Evolutionary conservation across 92 coral and sea anemone species (phyloP).

Genomic region (Muricea muricata): DNA sequence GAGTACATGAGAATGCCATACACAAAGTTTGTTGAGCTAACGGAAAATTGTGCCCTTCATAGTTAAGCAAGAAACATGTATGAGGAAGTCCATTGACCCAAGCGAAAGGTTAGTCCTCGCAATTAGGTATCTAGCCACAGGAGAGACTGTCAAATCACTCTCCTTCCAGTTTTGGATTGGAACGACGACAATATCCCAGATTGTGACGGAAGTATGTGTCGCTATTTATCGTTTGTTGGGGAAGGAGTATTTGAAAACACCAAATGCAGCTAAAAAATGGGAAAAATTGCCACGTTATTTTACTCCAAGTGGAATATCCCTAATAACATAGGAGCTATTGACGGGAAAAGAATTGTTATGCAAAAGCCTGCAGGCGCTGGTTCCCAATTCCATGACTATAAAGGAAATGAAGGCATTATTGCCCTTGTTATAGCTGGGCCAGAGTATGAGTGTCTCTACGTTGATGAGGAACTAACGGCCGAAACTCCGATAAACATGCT

Average conservation of each 20-base stretch:
- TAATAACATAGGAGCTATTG: no score
- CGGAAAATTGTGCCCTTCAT: slow-evolving; percentile 30
- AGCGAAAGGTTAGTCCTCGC: slow-evolving; percentile 50
- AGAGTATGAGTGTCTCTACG: not conserved
- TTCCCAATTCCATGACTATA: slow-evolving; percentile 7
- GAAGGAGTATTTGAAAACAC: slow-evolving; percentile 31
- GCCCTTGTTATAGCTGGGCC: not conserved
- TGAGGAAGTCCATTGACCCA: slow-evolving; percentile 46
- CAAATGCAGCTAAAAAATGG: slow-evolving; percentile 10
- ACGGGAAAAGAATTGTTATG: not conserved
- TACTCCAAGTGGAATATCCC: not conserved
- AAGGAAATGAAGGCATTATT: slow-evolving; percentile 24
- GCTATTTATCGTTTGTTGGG: slow-evolving; percentile 32
- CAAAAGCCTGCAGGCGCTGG: not conserved
- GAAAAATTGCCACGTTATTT: not conserved
- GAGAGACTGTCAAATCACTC: slow-evolving; percentile 45
- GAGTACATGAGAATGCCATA: slow-evolving; percentile 58
- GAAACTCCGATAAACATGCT: not conserved
- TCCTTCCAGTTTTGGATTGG: slow-evolving; percentile 63
- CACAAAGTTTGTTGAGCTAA: slow-evolving; percentile 32
- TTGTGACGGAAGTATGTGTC: slow-evolving; percentile 56
- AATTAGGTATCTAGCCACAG: slow-evolving; percentile 51
- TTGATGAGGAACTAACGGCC: not conserved
- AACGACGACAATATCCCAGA: slow-evolving; percentile 39
- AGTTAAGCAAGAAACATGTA: slow-evolving; percentile 50